Percentiles rank a stretch among this genome's conserved stretches.
Evolutionary conservation across 2,113 vertebrate species (phyloP).

Genomic region (Chaenocephalus aceratus): DNA sequence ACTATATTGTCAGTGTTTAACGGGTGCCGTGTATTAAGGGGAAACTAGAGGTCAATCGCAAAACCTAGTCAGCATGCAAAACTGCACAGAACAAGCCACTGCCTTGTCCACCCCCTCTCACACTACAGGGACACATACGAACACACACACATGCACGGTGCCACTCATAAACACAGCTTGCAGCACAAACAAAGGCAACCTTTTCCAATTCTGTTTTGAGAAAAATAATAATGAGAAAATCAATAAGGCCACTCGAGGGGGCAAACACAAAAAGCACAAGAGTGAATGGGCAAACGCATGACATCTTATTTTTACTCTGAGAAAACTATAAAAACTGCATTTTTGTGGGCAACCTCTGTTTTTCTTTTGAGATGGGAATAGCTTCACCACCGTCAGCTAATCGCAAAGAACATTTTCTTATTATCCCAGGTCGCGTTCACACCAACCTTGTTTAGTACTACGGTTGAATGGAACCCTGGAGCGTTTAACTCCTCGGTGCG

Average conservation of each 20-base stretch:
- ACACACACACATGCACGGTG: conserved; percentile 17
- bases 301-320: neutral
- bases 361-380: neutral
- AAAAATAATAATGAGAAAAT: conserved; percentile 28
- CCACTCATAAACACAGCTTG: conserved; percentile 29
- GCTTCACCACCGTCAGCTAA: neutral
- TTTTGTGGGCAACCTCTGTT: neutral
- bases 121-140: conserved; percentile 27
- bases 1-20: neutral
- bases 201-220: conserved; percentile 3
- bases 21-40: neutral
- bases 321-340: neutral
- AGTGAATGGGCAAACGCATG: conserved; percentile 8
- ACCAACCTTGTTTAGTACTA: too few relatives aligned
- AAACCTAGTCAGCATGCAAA: neutral
- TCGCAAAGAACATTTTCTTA: too few relatives aligned
- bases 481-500: too few relatives aligned
- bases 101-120: conserved; percentile 12
- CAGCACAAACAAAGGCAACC: neutral
- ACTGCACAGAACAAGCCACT: neutral
- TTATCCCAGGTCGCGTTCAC: too few relatives aligned
- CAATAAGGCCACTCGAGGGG: neutral
- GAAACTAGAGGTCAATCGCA: neutral
- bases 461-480: too few relatives aligned
- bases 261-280: neutral